phyloP scores from a whole-genome alignment of 2,797 vertebrate genomes.

The Amblyraja radiata region DNA sequence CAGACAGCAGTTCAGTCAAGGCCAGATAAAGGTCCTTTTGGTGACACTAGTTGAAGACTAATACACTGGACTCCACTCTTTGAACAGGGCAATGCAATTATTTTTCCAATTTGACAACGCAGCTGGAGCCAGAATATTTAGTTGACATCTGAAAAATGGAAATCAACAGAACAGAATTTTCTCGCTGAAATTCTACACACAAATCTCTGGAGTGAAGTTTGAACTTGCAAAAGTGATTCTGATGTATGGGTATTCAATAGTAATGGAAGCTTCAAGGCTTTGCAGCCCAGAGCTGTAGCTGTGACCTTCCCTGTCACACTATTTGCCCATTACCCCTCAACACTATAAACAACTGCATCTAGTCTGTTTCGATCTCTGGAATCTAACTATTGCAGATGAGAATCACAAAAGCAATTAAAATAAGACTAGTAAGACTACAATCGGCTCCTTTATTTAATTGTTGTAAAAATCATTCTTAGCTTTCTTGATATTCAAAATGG shows the following conservation, averaged over 20 bases:
- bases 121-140: no score
- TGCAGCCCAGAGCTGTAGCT: not conserved
- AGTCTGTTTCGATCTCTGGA: not conserved
- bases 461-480: no score
- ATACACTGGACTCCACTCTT: not conserved
- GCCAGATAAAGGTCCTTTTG: no score
- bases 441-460: no score
- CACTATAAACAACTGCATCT: no score
- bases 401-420: not conserved
- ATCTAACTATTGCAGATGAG: not conserved
- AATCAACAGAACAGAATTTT: not conserved
- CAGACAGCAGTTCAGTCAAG: not conserved
- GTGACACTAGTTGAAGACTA: not conserved
- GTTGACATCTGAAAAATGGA: no score
- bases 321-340: no score
- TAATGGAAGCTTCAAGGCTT: not conserved
- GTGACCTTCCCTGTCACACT: not conserved
- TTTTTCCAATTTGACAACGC: no score
- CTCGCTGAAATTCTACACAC: not conserved
- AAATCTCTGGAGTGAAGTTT: not conserved
- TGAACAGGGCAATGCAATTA: not conserved
- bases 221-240: not conserved
- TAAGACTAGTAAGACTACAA: no score
- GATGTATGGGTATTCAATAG: not conserved
- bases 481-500: no score